Evolutionary conservation across 2,888 invertebrate genomes (phyloP), one percentile per base, ranked within the genome.

Genomic region (Rotaria socialis): DNA sequence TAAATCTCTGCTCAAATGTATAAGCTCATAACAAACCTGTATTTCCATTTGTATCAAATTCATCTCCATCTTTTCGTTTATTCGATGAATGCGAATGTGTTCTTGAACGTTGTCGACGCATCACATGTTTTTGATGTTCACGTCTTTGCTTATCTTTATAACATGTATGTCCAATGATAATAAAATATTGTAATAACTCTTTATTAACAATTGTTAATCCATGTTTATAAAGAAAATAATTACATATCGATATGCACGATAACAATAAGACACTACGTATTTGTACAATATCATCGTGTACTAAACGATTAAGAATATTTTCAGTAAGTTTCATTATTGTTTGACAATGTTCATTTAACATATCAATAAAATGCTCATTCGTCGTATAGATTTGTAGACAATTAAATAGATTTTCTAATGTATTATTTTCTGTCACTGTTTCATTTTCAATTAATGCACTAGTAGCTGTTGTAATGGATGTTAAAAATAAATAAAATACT

Each of bases 381-480:
- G 80, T 80, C 11, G 80, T 80, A 80, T 80, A 80, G 14, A 80
- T 80, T 80, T 80, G 80, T 80, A 80, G 47, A 80, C 80, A 80
- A 47, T 80, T 80, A 47, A 80, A 80, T 47, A 80, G 16, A 80
- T 80, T 43, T 80, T 80, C 80, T 47, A 80, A n/a, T 11, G 14
- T 80, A 47, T 43, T 14, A 47, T 47, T 80, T 43, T 7, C 24
- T 47, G 47, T 47, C 24, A 47, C 8, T n/a, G 47, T 47, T n/a
- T 80, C 80, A 80, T 80, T 80, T 43, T 80, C 80, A 24, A 80
- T 43, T 80, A 47, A 24, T 47, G 80, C 47, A 47, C 19, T 80
- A 2, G 47, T 80, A 11, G 80, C 80, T n/a, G 43, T 80, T n/a
- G 47, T 47, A 11, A 80, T 47, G 11, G 80, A 80, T 47, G 43